Evolutionary conservation across 2,888 invertebrate species (phyloP), one percentile per base, ranked within the genome.

Genomic region (Fragum sueziense): DNA sequence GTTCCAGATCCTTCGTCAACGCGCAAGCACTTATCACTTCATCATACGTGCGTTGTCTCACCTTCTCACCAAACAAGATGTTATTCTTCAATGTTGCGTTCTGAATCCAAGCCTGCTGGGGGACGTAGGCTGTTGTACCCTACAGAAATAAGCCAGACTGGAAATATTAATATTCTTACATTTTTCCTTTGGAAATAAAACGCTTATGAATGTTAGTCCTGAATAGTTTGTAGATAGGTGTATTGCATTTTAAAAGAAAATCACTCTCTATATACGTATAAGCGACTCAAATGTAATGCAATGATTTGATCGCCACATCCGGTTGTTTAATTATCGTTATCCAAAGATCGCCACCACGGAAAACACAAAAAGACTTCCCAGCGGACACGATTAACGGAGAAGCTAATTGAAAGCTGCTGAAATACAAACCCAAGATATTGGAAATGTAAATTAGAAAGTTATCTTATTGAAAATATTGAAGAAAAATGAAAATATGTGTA

Each of bases 21-120:
- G 98, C 98, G 93, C 99, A 99, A 0, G 97, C 96, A 82, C 97
- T 96, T 54, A 99, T 95, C 0, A 98, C 96, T 74, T 95, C 95
- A 85, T 96, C 95, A 92, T 99, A 99, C 57, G 95, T 94, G 73
- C 94, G 94, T 74, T 95, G 95, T 90, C 97, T 95, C 65, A 95
- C 94, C 0, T 94, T 89, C 84, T 96, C 96, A 17, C 98, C 98
- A 93, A 99, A 99, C 31, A 98, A 91, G 84, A 99, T 97, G 93
- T 99, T 99, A 90, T 98, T 97, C 89, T 96, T 95, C 33, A 99
- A 94, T 0, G 98, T 97, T 2, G 97, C 96, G 94, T 99, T 99
- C 93, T 99, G 99, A 76, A 99, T 98, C 99, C 99, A 82, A 14
- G 82, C 79, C 54, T 79, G 76, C 51, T 82, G 82, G 4, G 82